A percentile compares a stretch with the other conserved stretches of the same genome.
These are phyloP conservation scores for Aurelia sp. DNA, from an alignment of 30 jellyfish, hydroid and myxozoan genomes.

Conservation along the genomic window DNA sequence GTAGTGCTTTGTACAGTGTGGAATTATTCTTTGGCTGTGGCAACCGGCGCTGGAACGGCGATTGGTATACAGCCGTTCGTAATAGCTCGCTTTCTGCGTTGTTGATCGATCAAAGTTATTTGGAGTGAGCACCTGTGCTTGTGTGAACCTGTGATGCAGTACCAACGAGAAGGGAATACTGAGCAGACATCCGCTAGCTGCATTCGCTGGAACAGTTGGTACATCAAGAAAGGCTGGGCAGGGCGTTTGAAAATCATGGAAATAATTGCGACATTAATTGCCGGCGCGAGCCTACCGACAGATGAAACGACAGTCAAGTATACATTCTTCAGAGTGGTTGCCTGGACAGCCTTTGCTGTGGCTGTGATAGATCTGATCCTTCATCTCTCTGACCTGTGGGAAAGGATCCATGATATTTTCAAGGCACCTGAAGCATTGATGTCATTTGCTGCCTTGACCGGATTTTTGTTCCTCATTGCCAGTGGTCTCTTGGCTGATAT, in stretches of 20 bases:
- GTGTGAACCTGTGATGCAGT: conserved; percentile 27
- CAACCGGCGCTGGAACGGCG: too few species aligned
- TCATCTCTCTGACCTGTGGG: conserved; percentile 57
- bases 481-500: conserved; percentile 67
- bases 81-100: too few species aligned
- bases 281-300: conserved; percentile 54
- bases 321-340: conserved; percentile 68
- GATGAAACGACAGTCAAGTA: conserved; percentile 61
- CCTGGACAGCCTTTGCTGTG: conserved; percentile 65
- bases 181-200: conserved; percentile 3
- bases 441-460: conserved; percentile 74
- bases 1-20: too few species aligned
- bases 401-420: conserved; percentile 51
- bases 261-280: conserved; percentile 32
- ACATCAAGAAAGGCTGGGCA: conserved; percentile 56
- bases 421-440: conserved; percentile 67
- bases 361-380: conserved; percentile 53
- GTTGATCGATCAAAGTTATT: too few species aligned
- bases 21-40: too few species aligned
- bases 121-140: too few species aligned
- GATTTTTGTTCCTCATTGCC: conserved; percentile 60
- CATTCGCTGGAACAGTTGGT: conserved; percentile 41
- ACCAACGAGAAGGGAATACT: conserved; percentile 54
- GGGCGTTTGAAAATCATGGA: conserved; percentile 68
- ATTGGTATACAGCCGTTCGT: too few species aligned